Evolutionary conservation across 1,140 invertebrate species (phyloP), one percentile per base, ranked within the genome.

Genomic region (Zaprionus ornatus): DNA sequence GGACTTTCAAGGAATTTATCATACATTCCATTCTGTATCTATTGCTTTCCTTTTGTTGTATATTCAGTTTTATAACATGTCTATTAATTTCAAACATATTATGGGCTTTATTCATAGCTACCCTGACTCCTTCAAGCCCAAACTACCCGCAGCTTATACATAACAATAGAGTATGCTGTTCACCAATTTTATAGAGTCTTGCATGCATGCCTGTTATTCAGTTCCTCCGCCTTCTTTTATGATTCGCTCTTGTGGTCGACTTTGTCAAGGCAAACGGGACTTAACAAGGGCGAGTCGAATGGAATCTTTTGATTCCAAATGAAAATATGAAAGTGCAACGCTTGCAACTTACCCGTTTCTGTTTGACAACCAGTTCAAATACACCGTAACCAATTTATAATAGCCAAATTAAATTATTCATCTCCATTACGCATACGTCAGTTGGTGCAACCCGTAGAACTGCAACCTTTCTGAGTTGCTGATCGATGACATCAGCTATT

Each of bases 231-330:
- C 45, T 54, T 17, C 25, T 54, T 60, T 54, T 23, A 12, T 5
- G n/a, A 9, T 21, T 4, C 35, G 25, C 17, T 40, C 45, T 56
- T 42, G 35, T 32, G 54, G 37, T 32, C 13, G 64, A 13, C 37
- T 17, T 56, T 70, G 67, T 62, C 32, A 62, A 32, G 59, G 67
- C 59, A 42, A 55, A 35, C 17, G 48, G n/a, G 32, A 54, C 48
- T 61, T 42, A 42, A 23, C 66, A 61, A 61, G 23, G 21, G 15
- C 35, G 13, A 45, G 45, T 70, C 27, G 45, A 71, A 64, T 35
- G 17, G 13, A n/a, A 3, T 19, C 15, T 25, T 42, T 19, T 40
- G 7, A 56, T 23, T 57, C 25, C 19, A 37, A 66, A 59, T 59
- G 37, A 35, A 50, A 23, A 50, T 37, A 50, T 19, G 2, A 57